Percentiles rank a stretch among this genome's conserved stretches.
phyloP scores from a whole-genome alignment of 2,113 vertebrate genomes.

The Catharus fuscescens region DNA sequence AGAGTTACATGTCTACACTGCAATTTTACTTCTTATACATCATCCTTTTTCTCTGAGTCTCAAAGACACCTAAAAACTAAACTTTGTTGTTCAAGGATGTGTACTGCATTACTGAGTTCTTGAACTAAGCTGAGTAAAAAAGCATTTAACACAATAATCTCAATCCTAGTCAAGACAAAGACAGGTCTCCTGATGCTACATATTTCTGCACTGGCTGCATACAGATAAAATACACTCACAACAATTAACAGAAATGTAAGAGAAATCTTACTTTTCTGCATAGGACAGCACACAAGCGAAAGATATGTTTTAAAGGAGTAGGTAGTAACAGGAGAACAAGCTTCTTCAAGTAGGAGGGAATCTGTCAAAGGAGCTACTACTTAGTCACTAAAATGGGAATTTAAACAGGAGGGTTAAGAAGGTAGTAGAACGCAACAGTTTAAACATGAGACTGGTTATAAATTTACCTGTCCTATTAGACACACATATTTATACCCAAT shows the following conservation, averaged over 20 bases:
- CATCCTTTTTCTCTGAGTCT: not conserved
- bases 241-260: not conserved
- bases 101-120: not conserved
- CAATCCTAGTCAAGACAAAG: not conserved
- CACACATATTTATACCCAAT: not conserved
- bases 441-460: not conserved
- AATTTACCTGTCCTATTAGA: not conserved
- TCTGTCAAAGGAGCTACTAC: not conserved
- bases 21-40: not conserved
- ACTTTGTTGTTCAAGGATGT: not conserved
- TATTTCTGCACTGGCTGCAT: not conserved
- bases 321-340: not conserved
- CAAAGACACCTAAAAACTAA: not conserved
- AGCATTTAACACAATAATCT: not conserved
- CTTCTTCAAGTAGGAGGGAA: not conserved
- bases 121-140: not conserved
- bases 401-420: not conserved
- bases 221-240: not conserved
- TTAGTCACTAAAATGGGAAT: not conserved
- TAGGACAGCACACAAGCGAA: not conserved
- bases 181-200: not conserved
- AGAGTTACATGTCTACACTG: not conserved
- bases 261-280: not conserved
- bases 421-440: not conserved
- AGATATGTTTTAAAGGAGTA: not conserved